phyloP scores from a whole-genome alignment of 2,888 invertebrate genomes.

The Drosophila nr. fundita region DNA sequence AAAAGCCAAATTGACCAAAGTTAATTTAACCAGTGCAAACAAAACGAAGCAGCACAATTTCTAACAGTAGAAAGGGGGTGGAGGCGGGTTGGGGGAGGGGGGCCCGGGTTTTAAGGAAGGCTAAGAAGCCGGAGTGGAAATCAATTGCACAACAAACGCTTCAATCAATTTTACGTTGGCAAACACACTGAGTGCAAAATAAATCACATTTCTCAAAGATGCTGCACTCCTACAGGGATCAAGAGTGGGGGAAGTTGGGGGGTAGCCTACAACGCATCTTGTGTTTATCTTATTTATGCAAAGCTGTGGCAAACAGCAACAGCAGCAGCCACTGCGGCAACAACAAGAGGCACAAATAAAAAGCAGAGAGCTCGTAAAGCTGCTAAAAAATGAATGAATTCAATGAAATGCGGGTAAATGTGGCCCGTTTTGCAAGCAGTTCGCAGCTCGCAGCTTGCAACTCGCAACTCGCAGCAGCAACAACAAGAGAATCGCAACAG shows the following conservation, averaged over 20 bases:
- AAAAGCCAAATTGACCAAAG: slow-evolving; percentile 78
- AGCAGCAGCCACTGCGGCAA: slow-evolving; percentile 21
- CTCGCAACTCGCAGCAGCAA: slow-evolving; percentile 1
- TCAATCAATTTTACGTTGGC: slow-evolving; percentile 81
- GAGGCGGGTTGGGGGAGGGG: neutral
- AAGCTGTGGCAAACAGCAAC: slow-evolving; percentile 71
- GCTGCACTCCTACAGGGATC: slow-evolving; percentile 13
- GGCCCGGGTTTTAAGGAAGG: slow-evolving; percentile 7
- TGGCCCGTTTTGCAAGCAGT: slow-evolving; percentile 34
- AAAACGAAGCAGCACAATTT: slow-evolving; percentile 46
- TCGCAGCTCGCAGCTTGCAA: slow-evolving; percentile 5
- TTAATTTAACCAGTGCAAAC: slow-evolving; percentile 79
- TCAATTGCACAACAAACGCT: slow-evolving; percentile 79
- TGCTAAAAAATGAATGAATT: slow-evolving; percentile 78
- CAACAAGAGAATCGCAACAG: slow-evolving; percentile 10
- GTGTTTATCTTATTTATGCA: slow-evolving; percentile 81
- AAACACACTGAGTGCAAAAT: slow-evolving; percentile 81
- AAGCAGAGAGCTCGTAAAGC: slow-evolving; percentile 32
- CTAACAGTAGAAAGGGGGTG: neutral
- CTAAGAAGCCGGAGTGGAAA: slow-evolving; percentile 49
- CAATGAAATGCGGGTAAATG: slow-evolving; percentile 71
- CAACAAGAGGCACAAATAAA: slow-evolving; percentile 29
- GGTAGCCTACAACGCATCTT: slow-evolving; percentile 45
- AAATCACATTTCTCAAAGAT: slow-evolving; percentile 70
- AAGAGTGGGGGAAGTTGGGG: neutral